Evolutionary conservation across 2,888 invertebrate genomes (phyloP).

Genomic region (Villa cingulata): DNA sequence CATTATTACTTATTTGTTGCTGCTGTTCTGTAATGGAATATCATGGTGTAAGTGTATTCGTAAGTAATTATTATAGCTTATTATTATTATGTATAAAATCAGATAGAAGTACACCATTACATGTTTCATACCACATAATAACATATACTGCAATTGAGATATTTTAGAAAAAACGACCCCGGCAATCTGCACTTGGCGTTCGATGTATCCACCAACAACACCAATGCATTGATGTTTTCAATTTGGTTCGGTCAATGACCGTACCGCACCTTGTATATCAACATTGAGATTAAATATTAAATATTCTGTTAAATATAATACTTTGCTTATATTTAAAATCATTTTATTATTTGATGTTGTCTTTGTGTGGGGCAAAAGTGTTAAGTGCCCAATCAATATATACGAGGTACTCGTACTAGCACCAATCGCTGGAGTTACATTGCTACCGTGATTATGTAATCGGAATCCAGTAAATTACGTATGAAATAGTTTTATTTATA

Average conservation of each 20-base stretch:
- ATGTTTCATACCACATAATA: no score
- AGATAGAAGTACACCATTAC: neutral
- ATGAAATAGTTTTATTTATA: conserved; percentile 5
- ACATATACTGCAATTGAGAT: neutral
- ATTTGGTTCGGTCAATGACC: conserved; percentile 17
- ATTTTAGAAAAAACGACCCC: neutral
- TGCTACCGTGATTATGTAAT: conserved; percentile 6
- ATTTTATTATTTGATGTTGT: neutral
- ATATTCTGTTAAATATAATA: no score
- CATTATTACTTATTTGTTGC: no score
- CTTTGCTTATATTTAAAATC: no score
- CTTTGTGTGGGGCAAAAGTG: neutral
- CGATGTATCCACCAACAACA: neutral
- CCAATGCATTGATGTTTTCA: neutral
- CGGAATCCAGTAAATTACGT: conserved; percentile 8
- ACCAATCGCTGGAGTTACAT: conserved; percentile 3
- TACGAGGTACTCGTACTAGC: neutral
- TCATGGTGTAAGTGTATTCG: no score
- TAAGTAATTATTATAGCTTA: no score
- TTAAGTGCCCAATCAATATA: neutral
- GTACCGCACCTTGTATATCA: conserved; percentile 7
- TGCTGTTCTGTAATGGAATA: no score
- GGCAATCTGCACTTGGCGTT: neutral
- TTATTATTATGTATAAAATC: no score
- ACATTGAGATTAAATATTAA: neutral